Base-by-base conservation (phyloP, 1,140 invertebrate species). In the Bombus sylvicola region DNA sequence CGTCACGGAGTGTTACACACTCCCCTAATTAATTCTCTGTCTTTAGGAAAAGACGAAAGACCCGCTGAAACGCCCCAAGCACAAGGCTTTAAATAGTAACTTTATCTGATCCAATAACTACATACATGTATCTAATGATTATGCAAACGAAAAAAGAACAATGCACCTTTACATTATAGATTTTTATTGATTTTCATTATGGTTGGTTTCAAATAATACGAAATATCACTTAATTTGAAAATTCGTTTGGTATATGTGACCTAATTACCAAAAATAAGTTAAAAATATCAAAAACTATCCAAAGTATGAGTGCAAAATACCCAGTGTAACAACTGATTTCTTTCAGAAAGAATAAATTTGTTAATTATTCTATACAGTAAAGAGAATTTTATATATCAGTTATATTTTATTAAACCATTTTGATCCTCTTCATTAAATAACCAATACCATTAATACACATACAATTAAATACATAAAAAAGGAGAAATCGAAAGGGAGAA, bases 1-100 rank as follows among this genome's bases (percentile, higher is more conserved):
- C 88, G 91, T 92, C 92, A 94, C 92, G 92, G 89, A 71, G 80
- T 84, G 90, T 89, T 92, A 89, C 78, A 85, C 86, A 87, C 89
- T 75, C 76, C 77, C 69, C 25, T 87, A 92, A 94, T 94, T 91
- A 92, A 91, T 92, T 83, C 75, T 76, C 75, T n/a, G 83, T 53
- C 72, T 72, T 64, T 88, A 85, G 82, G 78, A 57, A 57, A 83
- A 66, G 69, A 74, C 68, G 81, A n/a, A 73, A 66, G 34, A 81
- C 12, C 25, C 57, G 39, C 64, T 62, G 66, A 25, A 74, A 39
- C 34, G 18, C 34, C 3, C 8, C 34, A 57, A 66, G 39, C 73
- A 74, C 62, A 82, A 82, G 86, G 74, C 62, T 82, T 69, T 92
- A 91, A 92, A 90, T 83, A 89, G 41, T 68, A 59, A 37, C 41